phyloP scores from a whole-genome alignment of 2,113 vertebrate genomes.

The Oxyura jamaicensis region DNA sequence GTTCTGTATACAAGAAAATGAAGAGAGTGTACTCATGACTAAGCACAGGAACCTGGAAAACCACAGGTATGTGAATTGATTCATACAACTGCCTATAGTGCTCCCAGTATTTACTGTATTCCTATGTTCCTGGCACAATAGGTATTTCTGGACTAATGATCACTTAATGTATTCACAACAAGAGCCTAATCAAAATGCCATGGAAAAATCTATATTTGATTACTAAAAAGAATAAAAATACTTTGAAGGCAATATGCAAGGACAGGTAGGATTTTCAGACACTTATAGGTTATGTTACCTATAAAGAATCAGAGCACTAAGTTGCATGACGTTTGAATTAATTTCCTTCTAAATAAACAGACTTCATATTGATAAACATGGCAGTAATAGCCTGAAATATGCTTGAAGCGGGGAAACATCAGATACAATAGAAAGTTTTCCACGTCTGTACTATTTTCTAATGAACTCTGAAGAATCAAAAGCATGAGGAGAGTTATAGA shows the following conservation, averaged over 20 bases:
- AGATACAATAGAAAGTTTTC: neutral
- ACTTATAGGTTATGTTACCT: neutral
- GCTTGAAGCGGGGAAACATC: neutral
- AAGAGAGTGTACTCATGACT: conserved; percentile 72
- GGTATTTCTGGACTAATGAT: conserved; percentile 50
- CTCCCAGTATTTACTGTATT: conserved; percentile 67
- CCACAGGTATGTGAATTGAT: conserved; percentile 81
- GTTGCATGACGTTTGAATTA: neutral
- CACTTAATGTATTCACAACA: conserved; percentile 31
- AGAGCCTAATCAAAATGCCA: conserved; percentile 47
- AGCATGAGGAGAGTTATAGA: neutral
- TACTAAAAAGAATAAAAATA: neutral
- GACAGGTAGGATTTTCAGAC: neutral
- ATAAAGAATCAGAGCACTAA: neutral
- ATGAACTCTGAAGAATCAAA: neutral
- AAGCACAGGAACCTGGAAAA: conserved; percentile 77
- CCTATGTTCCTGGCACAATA: conserved; percentile 32
- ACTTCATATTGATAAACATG: neutral
- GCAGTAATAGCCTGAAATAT: neutral
- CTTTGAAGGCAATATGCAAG: neutral
- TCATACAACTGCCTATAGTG: conserved; percentile 63
- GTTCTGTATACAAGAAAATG: conserved; percentile 57
- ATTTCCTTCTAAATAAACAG: neutral
- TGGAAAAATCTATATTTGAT: conserved; percentile 40
- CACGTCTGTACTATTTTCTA: neutral